Percentiles rank a stretch among this genome's conserved stretches.
Evolutionary conservation across 2,797 vertebrate genomes (phyloP).

Genomic region (Lophius americanus): DNA sequence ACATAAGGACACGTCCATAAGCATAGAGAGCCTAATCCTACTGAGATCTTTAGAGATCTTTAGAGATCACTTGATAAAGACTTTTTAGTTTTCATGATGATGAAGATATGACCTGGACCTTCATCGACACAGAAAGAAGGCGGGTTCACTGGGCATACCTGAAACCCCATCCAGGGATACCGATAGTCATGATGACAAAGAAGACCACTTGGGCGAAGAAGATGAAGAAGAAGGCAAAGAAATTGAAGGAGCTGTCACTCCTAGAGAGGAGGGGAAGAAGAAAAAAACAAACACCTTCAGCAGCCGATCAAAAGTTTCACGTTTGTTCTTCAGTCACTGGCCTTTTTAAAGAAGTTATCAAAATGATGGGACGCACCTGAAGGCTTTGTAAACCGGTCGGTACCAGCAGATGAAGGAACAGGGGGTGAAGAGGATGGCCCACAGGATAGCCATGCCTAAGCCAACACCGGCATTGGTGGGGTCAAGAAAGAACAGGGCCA

Average conservation of each 20-base stretch:
- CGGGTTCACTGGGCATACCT: slow-evolving; percentile 76
- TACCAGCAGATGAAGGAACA: slow-evolving; percentile 98
- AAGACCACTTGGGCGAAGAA: slow-evolving; percentile 92
- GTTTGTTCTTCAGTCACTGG: background rate
- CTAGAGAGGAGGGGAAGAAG: slow-evolving; percentile 66
- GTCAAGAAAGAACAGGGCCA: slow-evolving; percentile 89
- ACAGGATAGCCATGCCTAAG: slow-evolving; percentile 93
- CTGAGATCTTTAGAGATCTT: too few species aligned
- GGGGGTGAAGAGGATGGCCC: slow-evolving; percentile 92
- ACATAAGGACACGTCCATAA: too few species aligned
- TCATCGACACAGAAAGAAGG: background rate
- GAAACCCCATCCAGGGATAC: slow-evolving; percentile 95
- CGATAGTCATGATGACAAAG: slow-evolving; percentile 91
- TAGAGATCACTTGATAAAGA: too few species aligned
- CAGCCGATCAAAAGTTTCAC: background rate
- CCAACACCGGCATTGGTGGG: slow-evolving; percentile 71
- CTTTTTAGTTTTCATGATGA: background rate
- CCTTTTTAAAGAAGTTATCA: background rate
- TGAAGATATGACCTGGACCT: background rate
- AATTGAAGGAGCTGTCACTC: slow-evolving; percentile 98
- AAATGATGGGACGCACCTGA: slow-evolving; percentile 82
- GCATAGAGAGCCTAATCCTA: too few species aligned
- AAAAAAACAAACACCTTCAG: background rate
- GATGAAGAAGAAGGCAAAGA: slow-evolving; percentile 97
- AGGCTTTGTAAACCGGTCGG: slow-evolving; percentile 95